Conservation (phyloP, 1,140 invertebrate species). For the Bombus impatiens region DNA sequence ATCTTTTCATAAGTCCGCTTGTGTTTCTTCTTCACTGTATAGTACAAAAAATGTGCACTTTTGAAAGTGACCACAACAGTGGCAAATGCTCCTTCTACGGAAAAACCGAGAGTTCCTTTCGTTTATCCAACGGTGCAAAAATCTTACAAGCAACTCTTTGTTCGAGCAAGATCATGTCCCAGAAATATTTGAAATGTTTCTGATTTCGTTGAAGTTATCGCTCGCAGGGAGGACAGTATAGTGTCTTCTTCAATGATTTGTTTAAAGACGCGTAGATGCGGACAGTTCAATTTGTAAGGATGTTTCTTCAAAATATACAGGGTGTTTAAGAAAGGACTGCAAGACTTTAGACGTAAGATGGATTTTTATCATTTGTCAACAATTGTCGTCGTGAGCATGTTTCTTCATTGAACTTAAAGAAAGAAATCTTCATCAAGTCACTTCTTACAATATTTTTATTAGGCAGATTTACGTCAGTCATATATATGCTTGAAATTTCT, state of each 20-base stretch:
- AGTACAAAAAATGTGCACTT: background rate
- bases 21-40: no score
- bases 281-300: background rate
- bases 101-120: conserved; percentile 22
- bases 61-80: background rate
- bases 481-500: no score
- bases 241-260: background rate
- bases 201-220: background rate
- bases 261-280: background rate
- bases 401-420: no score
- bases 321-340: no score
- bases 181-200: conserved; percentile 32
- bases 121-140: conserved; percentile 7
- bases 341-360: no score
- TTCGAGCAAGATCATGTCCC: conserved; percentile 2
- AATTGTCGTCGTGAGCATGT: rapidly evolving
- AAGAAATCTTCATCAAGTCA: no score
- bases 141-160: background rate
- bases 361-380: no score
- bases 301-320: background rate
- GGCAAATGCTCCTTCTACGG: background rate
- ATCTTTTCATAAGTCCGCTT: no score
- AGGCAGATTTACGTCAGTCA: no score
- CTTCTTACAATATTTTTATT: no score
- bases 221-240: background rate